A percentile compares a stretch with the other conserved stretches of the same genome.
Evolutionary conservation across 2,797 vertebrate genomes (phyloP).

Genomic region (Allobates femoralis): DNA sequence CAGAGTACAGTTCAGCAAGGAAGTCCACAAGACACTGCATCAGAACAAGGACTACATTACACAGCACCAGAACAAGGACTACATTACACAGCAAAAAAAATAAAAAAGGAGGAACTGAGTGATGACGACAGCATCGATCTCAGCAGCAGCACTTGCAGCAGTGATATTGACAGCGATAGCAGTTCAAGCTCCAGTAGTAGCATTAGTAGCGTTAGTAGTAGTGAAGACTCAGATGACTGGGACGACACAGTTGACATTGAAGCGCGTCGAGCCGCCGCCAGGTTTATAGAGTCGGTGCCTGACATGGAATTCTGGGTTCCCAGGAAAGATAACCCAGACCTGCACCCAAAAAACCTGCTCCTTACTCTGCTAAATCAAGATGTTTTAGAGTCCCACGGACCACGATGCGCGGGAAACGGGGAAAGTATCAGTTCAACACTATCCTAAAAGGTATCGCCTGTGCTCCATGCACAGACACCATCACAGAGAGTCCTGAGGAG

Average conservation of each 20-base stretch:
- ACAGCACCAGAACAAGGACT: background rate
- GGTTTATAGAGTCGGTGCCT: conserved; percentile 64
- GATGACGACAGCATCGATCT: background rate
- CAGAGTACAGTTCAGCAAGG: too few relatives aligned
- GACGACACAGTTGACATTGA: conserved; percentile 48
- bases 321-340: background rate
- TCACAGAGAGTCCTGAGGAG: conserved; percentile 1
- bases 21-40: background rate
- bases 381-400: background rate
- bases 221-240: conserved; percentile 43
- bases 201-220: conserved; percentile 35
- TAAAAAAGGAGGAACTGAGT: background rate
- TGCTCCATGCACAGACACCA: fast-evolving
- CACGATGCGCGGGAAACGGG: background rate
- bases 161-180: background rate
- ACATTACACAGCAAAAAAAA: background rate
- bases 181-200: background rate
- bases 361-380: background rate
- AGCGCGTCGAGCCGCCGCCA: background rate
- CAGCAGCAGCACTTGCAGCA: background rate
- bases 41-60: background rate
- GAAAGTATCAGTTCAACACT: background rate
- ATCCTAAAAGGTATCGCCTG: conserved; percentile 9
- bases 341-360: fast-evolving
- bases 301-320: conserved; percentile 84